These are phyloP conservation scores for Leptopilina myrica DNA, from an alignment of 2,888 invertebrate genomes.

Conservation along the genomic window DNA sequence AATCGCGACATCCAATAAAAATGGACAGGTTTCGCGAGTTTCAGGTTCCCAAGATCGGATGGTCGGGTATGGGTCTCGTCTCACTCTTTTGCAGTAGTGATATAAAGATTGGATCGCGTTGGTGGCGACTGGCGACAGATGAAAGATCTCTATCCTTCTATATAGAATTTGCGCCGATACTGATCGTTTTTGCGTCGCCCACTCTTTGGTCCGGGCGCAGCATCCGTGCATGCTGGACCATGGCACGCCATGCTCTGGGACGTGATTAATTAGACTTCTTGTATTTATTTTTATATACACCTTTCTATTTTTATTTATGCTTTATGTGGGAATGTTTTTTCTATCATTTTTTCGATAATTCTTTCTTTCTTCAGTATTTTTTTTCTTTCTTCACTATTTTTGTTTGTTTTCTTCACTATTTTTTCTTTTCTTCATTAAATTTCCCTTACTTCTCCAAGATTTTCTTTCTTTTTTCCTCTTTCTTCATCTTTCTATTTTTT, in stretches of 20 bases:
- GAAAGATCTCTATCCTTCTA: conserved; percentile 52
- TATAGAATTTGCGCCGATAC: conserved; percentile 47
- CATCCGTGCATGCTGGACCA: conserved; percentile 5
- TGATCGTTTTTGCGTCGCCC: conserved; percentile 43
- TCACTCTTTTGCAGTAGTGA: conserved; percentile 40
- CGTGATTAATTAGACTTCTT: conserved; percentile 54
- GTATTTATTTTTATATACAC: conserved; percentile 47
- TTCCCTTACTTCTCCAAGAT: too few species aligned
- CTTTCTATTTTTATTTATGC: conserved; percentile 44
- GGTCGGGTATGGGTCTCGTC: conserved; percentile 36
- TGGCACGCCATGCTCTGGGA: conserved; percentile 30
- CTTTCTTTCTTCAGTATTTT: too few species aligned
- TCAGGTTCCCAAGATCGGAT: conserved; percentile 49
- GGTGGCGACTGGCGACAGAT: conserved; percentile 52
- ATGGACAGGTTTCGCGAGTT: conserved; percentile 49
- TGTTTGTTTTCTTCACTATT: too few species aligned
- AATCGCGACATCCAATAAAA: conserved; percentile 40
- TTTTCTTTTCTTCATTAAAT: too few species aligned
- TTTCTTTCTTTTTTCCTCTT: too few species aligned
- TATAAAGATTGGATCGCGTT: conserved; percentile 51
- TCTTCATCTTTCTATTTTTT: too few species aligned
- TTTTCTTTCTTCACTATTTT: too few species aligned
- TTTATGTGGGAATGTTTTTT: conserved; percentile 43
- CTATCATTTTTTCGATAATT: too few species aligned
- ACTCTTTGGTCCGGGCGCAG: conserved; percentile 21